These are phyloP conservation scores for Camponotus vicinus DNA, from an alignment of 1,140 invertebrate species.

Conservation along the genomic window DNA sequence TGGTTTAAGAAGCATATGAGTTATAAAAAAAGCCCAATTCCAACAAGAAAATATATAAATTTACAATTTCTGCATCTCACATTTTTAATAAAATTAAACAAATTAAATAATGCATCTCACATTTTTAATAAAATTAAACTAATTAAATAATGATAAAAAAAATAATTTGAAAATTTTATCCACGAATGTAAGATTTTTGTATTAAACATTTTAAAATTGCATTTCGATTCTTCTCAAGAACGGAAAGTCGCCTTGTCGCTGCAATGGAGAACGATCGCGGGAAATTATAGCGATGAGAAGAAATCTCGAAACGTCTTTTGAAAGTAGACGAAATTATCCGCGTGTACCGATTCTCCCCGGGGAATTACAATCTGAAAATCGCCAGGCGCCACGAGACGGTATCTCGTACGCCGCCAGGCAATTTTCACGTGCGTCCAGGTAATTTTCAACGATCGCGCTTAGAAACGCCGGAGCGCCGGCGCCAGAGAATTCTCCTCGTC, in stretches of 20 bases:
- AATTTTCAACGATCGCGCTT: slow-evolving; percentile 74
- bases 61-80: not conserved
- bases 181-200: not conserved
- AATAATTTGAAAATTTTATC: not conserved
- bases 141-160: not conserved
- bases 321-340: slow-evolving; percentile 48
- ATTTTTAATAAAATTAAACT: too few species aligned
- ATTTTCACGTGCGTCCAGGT: slow-evolving; percentile 76
- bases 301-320: slow-evolving; percentile 50
- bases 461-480: slow-evolving; percentile 75
- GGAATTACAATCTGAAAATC: slow-evolving; percentile 62
- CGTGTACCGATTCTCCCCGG: slow-evolving; percentile 29
- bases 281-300: slow-evolving; percentile 15
- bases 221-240: not conserved
- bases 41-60: not conserved
- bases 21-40: not conserved
- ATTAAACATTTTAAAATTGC: not conserved
- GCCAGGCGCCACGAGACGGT: slow-evolving; percentile 17
- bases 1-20: not conserved
- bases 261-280: slow-evolving; percentile 2
- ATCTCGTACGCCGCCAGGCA: slow-evolving; percentile 62
- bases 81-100: not conserved
- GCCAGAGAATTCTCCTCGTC: slow-evolving; percentile 64
- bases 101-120: not conserved
- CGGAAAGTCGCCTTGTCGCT: slow-evolving; percentile 24